phyloP scores from a whole-genome alignment of 1,140 invertebrate species.

The Caenorhabditis remanei region DNA sequence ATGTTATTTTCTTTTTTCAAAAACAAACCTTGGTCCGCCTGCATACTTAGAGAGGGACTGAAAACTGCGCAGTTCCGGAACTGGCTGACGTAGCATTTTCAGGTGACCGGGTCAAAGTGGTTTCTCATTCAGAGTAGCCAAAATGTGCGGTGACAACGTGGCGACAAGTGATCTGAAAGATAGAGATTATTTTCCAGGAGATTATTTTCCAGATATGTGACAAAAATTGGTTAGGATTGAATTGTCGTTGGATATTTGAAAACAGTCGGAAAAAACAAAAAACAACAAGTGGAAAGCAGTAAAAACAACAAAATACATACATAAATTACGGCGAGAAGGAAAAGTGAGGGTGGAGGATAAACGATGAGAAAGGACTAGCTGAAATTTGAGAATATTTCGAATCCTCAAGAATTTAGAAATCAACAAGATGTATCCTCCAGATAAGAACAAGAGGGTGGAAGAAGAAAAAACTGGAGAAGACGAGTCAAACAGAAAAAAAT shows the following conservation, averaged over 20 bases:
- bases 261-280: too few species aligned
- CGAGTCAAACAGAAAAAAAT: slow-evolving; percentile 2
- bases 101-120: slow-evolving; percentile 52
- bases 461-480: neutral
- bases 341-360: slow-evolving; percentile 6
- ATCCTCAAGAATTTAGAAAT: slow-evolving; percentile 37
- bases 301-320: slow-evolving; percentile 39
- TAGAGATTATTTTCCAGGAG: neutral
- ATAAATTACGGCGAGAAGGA: slow-evolving; percentile 14
- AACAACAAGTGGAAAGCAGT: neutral
- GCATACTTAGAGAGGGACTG: slow-evolving; percentile 76
- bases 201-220: too few species aligned
- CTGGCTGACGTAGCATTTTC: slow-evolving; percentile 76
- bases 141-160: slow-evolving; percentile 51
- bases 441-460: slow-evolving; percentile 20
- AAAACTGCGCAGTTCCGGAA: slow-evolving; percentile 77
- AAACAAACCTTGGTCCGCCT: slow-evolving; percentile 58
- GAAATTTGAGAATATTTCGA: slow-evolving; percentile 48
- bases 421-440: slow-evolving; percentile 50
- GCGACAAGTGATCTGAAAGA: slow-evolving; percentile 32
- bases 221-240: too few species aligned
- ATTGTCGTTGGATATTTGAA: too few species aligned
- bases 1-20: neutral
- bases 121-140: slow-evolving; percentile 54
- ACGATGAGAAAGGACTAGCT: slow-evolving; percentile 39